Base-by-base conservation (phyloP, 2,797 vertebrate genomes). In the Selene dorsalis region DNA sequence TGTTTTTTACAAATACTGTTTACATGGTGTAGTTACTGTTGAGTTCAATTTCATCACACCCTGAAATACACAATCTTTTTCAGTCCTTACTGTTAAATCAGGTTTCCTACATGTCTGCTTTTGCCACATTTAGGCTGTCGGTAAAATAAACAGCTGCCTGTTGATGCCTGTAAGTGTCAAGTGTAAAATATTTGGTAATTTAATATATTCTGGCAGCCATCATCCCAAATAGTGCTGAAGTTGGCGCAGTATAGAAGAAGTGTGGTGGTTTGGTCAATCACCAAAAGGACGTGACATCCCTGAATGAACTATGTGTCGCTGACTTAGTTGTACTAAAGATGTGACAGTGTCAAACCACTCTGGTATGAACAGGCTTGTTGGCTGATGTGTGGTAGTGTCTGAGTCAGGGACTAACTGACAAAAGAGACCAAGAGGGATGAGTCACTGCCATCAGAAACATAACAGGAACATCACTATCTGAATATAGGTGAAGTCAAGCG, bases 111-210 rank as follows among this genome's bases (percentile, higher is more conserved):
- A 41, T 24, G 35, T 71, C 67, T 39, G 56, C 38, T 76, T 22
- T 52, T n/a, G 17, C 70, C 73, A 75, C 75, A 68, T 81, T 88
- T 85, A 89, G 69, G 60, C 58, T 47, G 56, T 16, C 80, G 68
- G 82, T 81, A 48, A 72, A 82, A 77, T 71, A 26, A 79, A 82
- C 75, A 83, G 83, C 67, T 75, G 62, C 75, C 50, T 5, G 11
- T 30, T n/a, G 61, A 41, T 28, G 74, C 35, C 48, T 41, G 28
- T 17, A 58, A 30, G 69, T 50, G 35, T 69, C 58, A 73, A 47
- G 20, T 62, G 69, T 67, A 47, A 66, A 71, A 59, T 32, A 61
- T 72, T 59, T 57, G 17, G 69, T 70, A 71, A 84, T 64, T 38
- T 75, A 78, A 83, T 86, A 84, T 71, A 63, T 38, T 3, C 22